These are phyloP conservation scores for Melipona bicolor DNA, from an alignment of 2,888 invertebrate species.

Conservation along the genomic window DNA sequence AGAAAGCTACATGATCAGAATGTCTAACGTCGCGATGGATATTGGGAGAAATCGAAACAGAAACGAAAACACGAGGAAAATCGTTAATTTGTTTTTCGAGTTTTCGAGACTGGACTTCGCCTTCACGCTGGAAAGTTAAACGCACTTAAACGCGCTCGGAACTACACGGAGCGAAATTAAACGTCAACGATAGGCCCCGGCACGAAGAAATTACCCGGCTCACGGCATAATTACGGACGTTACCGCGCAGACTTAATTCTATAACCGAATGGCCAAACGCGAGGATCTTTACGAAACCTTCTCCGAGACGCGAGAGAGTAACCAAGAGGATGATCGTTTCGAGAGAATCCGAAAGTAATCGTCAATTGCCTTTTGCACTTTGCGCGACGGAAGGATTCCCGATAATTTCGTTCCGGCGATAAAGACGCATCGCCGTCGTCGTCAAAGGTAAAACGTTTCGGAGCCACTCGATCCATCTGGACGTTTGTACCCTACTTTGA, in stretches of 20 bases:
- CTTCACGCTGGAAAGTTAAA: slow-evolving; percentile 61
- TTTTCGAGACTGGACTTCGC: slow-evolving; percentile 53
- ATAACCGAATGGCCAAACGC: slow-evolving; percentile 18
- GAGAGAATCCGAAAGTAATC: not conserved
- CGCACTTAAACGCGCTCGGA: slow-evolving; percentile 39
- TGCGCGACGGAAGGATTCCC: not conserved
- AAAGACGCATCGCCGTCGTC: slow-evolving; percentile 12
- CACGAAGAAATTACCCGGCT: slow-evolving; percentile 54
- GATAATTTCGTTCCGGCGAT: slow-evolving; percentile 16
- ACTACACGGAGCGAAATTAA: slow-evolving; percentile 52
- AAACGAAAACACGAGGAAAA: slow-evolving; percentile 7
- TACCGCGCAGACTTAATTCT: slow-evolving; percentile 29
- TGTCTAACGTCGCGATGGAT: not conserved
- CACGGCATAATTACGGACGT: slow-evolving; percentile 58
- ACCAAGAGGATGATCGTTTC: not conserved
- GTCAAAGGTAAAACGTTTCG: slow-evolving; percentile 19
- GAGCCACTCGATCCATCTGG: slow-evolving; percentile 33
- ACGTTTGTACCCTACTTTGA: slow-evolving; percentile 12
- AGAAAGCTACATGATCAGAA: not conserved
- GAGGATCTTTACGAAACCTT: not conserved
- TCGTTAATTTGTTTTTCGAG: slow-evolving; percentile 51
- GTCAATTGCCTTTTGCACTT: not conserved
- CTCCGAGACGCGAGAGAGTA: not conserved
- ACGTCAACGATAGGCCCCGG: slow-evolving; percentile 55
- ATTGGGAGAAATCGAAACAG: not conserved